Percentiles rank a stretch among this genome's conserved stretches.
Conservation (phyloP, 2,797 vertebrate genomes). For the Enteromius unitaeniatus region DNA sequence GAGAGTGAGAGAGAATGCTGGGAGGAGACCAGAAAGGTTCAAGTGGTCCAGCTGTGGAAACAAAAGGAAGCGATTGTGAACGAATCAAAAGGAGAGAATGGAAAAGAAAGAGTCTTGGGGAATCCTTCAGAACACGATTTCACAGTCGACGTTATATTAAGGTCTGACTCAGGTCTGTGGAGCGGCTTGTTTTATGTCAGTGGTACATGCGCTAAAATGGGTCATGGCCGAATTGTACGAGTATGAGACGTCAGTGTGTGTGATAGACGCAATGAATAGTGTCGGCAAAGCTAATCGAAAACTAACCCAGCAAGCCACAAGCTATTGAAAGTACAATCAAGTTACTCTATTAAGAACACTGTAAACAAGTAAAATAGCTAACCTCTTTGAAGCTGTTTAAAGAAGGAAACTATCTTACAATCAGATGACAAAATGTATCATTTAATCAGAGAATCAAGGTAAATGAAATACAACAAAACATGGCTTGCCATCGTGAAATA, state of each 20-base stretch:
- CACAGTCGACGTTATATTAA: constrained; percentile 33
- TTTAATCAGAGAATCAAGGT: background rate
- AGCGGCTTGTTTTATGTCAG: constrained; percentile 34
- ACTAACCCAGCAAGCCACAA: constrained; percentile 6
- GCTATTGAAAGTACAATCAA: background rate
- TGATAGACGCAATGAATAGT: constrained; percentile 5
- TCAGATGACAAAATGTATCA: background rate
- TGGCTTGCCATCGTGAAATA: background rate
- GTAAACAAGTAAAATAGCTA: background rate
- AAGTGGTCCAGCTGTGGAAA: constrained; percentile 46
- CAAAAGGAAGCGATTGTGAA: constrained; percentile 35
- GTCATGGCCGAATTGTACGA: constrained; percentile 5
- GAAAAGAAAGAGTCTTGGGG: constrained; percentile 26
- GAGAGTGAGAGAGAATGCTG: constrained; percentile 61
- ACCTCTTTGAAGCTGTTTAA: background rate
- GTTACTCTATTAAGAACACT: background rate
- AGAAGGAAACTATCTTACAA: background rate
- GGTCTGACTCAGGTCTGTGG: constrained; percentile 33
- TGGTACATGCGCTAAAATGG: constrained; percentile 11
- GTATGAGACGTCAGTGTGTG: constrained; percentile 1
- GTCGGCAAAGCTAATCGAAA: constrained; percentile 12
- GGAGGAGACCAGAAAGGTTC: constrained; percentile 69
- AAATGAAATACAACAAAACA: background rate
- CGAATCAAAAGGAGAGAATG: constrained; percentile 33
- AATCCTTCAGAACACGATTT: constrained; percentile 38